phyloP scores from a whole-genome alignment of 2,113 vertebrate species.

The Triplophysa siluroides region DNA sequence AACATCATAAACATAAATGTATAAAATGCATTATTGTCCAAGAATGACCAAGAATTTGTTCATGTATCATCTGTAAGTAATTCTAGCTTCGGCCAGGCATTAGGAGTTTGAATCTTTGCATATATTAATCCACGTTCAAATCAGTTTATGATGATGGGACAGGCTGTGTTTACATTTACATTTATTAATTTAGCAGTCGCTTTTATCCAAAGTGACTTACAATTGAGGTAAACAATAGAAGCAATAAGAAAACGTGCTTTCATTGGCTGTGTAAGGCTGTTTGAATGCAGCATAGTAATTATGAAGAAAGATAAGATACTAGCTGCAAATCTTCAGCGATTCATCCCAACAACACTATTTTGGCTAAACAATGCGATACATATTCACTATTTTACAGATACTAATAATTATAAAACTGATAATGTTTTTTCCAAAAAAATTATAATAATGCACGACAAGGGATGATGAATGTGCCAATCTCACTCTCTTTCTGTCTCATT shows the following conservation, averaged over 20 bases:
- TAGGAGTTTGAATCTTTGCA: slow-evolving; percentile 16
- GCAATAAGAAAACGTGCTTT: slow-evolving; percentile 16
- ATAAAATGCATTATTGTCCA: slow-evolving; percentile 9
- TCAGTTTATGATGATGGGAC: slow-evolving; percentile 55
- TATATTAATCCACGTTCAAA: slow-evolving; percentile 18
- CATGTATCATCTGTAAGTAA: slow-evolving; percentile 15
- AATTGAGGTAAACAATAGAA: no score
- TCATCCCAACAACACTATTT: slow-evolving; percentile 28
- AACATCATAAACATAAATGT: neutral
- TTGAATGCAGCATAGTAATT: slow-evolving; percentile 44
- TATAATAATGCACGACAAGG: neutral
- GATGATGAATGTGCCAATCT: slow-evolving; percentile 1
- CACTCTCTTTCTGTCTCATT: neutral
- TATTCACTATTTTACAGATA: slow-evolving; percentile 15
- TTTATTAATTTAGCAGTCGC: no score
- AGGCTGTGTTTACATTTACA: slow-evolving; percentile 31
- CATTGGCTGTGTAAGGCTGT: slow-evolving; percentile 57
- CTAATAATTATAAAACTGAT: slow-evolving; percentile 21
- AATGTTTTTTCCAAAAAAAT: neutral
- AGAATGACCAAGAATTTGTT: slow-evolving; percentile 8
- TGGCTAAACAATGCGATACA: neutral
- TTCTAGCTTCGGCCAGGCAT: slow-evolving; percentile 8
- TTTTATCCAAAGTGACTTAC: no score
- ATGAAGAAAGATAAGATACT: slow-evolving; percentile 44
- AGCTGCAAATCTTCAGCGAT: slow-evolving; percentile 33